Percentiles rank a stretch among this genome's conserved stretches.
phyloP scores from a whole-genome alignment of 2,888 invertebrate genomes.

The Microplitis deprimator region DNA sequence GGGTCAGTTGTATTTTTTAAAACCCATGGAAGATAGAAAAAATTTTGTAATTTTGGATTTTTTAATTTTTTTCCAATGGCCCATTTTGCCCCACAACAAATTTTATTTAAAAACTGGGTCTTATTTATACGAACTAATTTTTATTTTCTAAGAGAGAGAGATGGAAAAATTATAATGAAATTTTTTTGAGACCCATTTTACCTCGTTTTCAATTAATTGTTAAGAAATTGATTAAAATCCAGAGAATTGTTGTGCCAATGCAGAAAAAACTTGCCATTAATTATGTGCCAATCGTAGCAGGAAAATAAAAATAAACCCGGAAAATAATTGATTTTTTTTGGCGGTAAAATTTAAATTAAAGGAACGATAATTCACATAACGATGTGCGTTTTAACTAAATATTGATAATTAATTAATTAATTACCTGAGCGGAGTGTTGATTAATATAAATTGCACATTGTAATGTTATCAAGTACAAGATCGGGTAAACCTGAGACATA shows the following conservation, averaged over 20 bases:
- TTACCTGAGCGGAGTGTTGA: background rate
- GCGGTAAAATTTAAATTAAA: conserved; percentile 30
- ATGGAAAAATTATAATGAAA: too few species aligned
- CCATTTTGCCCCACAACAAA: too few species aligned
- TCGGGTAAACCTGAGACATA: conserved; percentile 70
- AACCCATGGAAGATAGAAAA: too few species aligned
- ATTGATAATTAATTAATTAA: background rate
- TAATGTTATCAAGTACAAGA: conserved; percentile 70
- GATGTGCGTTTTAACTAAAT: background rate
- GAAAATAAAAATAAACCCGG: conserved; percentile 8
- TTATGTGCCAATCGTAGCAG: conserved; percentile 65
- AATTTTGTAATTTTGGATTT: too few species aligned
- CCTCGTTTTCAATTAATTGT: background rate
- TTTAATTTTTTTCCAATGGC: too few species aligned
- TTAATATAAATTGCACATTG: conserved; percentile 42
- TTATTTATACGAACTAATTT: too few species aligned
- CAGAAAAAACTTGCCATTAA: conserved; percentile 66
- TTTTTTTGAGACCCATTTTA: too few species aligned
- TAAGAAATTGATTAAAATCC: conserved; percentile 32
- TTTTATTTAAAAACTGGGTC: too few species aligned
- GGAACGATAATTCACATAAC: conserved; percentile 3
- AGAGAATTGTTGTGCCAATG: conserved; percentile 66
- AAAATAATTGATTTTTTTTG: background rate
- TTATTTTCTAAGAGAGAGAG: too few species aligned
- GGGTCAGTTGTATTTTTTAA: too few species aligned